A percentile compares a stretch with the other conserved stretches of the same genome.
Evolutionary conservation across 2,113 vertebrate genomes (phyloP).

Genomic region (Nymphicus hollandicus): DNA sequence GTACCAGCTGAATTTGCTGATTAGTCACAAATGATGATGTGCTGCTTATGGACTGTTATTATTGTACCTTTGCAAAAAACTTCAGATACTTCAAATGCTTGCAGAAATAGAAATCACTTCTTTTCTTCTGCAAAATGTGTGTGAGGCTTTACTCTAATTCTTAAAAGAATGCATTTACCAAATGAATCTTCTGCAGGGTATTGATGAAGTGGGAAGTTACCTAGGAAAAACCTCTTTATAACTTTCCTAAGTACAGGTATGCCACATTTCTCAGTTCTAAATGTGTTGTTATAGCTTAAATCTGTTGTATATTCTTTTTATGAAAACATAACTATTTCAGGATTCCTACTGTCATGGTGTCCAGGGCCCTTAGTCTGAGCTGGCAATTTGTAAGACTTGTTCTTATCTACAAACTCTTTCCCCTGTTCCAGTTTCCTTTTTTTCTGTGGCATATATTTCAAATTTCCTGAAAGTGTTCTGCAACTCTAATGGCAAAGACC

Average conservation of each 20-base stretch:
- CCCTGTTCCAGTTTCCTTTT: not conserved
- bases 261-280: not conserved
- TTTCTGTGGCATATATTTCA: not conserved
- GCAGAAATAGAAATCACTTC: not conserved
- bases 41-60: not conserved
- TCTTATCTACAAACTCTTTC: not conserved
- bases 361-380: not conserved
- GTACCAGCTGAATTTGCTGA: conserved; percentile 24
- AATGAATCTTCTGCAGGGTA: not conserved
- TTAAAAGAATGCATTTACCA: not conserved
- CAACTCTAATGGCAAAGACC: not conserved
- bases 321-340: not conserved
- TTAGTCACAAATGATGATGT: conserved; percentile 45
- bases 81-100: not conserved
- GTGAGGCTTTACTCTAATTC: not conserved
- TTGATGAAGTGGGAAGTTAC: not conserved
- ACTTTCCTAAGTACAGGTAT: not conserved
- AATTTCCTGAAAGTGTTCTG: not conserved
- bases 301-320: not conserved
- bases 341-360: not conserved
- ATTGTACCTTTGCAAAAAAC: not conserved
- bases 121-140: not conserved
- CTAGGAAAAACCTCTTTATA: not conserved
- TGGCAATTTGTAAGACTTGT: not conserved
- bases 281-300: not conserved